phyloP scores from a whole-genome alignment of 2,888 invertebrate species.

The Platerodrilus igneus region DNA sequence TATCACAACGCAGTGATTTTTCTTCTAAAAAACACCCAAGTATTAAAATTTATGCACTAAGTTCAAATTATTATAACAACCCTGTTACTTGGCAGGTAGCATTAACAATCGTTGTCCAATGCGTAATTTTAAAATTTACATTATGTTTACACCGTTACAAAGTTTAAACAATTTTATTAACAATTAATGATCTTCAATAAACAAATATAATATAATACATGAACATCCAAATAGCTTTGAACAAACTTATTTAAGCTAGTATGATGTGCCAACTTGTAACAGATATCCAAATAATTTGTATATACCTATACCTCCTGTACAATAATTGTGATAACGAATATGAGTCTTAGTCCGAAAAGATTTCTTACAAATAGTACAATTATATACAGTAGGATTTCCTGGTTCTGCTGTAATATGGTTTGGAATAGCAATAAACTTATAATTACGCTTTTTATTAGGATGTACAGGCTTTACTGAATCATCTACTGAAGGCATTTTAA shows the following conservation, averaged over 20 bases:
- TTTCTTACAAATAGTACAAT: slow-evolving; percentile 65
- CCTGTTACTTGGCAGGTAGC: too few species aligned
- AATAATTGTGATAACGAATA: slow-evolving; percentile 61
- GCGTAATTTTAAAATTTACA: too few species aligned
- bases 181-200: slow-evolving; percentile 5
- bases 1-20: slow-evolving; percentile 51
- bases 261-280: slow-evolving; percentile 6
- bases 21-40: slow-evolving; percentile 42
- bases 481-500: too few species aligned
- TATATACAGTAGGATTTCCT: slow-evolving; percentile 54
- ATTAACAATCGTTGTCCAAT: too few species aligned
- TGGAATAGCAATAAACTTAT: slow-evolving; percentile 34
- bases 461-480: too few species aligned
- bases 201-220: slow-evolving; percentile 7
- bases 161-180: too few species aligned
- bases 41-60: too few species aligned
- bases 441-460: too few species aligned
- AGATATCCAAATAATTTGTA: too few species aligned
- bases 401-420: slow-evolving; percentile 39
- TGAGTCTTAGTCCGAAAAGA: slow-evolving; percentile 64
- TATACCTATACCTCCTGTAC: slow-evolving; percentile 54
- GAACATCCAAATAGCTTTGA: slow-evolving; percentile 3
- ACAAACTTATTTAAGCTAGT: neutral
- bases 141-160: too few species aligned
- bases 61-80: too few species aligned